These are phyloP conservation scores for Dermochelys coriacea DNA, from an alignment of 2,797 vertebrate species.

Conservation along the genomic window DNA sequence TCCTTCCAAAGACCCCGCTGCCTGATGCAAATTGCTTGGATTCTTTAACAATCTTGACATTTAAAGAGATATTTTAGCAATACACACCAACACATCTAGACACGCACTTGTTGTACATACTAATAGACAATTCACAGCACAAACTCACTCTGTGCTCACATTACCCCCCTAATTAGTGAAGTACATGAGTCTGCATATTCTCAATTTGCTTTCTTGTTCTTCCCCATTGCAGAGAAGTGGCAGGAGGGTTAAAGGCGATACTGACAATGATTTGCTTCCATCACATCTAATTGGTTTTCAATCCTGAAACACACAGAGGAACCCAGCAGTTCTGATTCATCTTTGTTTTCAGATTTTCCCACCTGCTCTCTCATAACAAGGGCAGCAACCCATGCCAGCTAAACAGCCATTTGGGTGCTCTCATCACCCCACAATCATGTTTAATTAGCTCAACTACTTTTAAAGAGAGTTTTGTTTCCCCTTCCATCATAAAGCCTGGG, in stretches of 20 bases:
- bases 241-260: constrained; percentile 4
- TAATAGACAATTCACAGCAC: accelerated
- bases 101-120: accelerated
- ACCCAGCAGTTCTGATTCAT: constrained; percentile 21
- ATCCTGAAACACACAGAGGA: constrained; percentile 41
- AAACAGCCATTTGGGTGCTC: constrained; percentile 28
- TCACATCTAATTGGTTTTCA: constrained; percentile 51
- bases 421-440: neutral
- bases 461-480: constrained; percentile 39
- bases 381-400: neutral
- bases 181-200: neutral
- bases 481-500: neutral
- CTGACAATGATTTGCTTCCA: constrained; percentile 64
- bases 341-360: constrained; percentile 62
- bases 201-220: neutral
- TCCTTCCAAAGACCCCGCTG: neutral
- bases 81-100: accelerated
- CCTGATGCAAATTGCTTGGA: accelerated
- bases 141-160: accelerated
- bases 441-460: constrained; percentile 32
- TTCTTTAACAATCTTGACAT: accelerated
- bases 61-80: accelerated
- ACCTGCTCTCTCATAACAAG: constrained; percentile 58
- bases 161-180: neutral
- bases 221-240: neutral